Evolutionary conservation across 2,797 vertebrate genomes (phyloP).

Genomic region (Potorous gilbertii): DNA sequence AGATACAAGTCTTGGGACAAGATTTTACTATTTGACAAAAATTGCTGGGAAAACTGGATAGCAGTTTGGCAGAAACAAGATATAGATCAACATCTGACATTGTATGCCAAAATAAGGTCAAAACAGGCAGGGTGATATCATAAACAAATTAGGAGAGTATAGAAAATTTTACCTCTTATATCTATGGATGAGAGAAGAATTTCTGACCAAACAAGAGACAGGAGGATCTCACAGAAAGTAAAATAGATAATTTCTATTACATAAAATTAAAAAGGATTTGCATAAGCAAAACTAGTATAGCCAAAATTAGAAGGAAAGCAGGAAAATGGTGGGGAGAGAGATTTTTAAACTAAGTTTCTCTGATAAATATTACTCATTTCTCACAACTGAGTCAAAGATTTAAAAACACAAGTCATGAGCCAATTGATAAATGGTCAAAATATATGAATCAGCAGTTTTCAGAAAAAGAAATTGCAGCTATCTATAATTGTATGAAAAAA

Average conservation of each 20-base stretch:
- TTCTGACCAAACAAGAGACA: neutral
- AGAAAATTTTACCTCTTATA: neutral
- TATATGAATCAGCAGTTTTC: neutral
- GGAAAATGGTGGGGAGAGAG: neutral
- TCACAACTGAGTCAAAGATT: neutral
- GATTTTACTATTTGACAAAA: neutral
- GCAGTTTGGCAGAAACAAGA: neutral
- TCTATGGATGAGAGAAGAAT: neutral
- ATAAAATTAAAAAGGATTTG: neutral
- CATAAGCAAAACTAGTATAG: neutral
- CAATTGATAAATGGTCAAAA: neutral
- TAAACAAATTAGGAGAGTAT: neutral
- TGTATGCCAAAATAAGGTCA: neutral
- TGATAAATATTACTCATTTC: neutral
- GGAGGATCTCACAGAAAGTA: neutral
- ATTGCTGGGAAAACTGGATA: neutral
- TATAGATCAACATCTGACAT: neutral
- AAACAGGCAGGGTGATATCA: neutral
- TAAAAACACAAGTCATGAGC: neutral
- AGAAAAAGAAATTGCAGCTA: neutral
- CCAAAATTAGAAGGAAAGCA: neutral
- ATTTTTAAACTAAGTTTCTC: neutral
- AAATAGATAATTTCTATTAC: neutral
- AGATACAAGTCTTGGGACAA: neutral
- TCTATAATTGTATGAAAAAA: neutral